phyloP scores from a whole-genome alignment of 2,888 invertebrate species.

The Eristalinus aeneus region DNA sequence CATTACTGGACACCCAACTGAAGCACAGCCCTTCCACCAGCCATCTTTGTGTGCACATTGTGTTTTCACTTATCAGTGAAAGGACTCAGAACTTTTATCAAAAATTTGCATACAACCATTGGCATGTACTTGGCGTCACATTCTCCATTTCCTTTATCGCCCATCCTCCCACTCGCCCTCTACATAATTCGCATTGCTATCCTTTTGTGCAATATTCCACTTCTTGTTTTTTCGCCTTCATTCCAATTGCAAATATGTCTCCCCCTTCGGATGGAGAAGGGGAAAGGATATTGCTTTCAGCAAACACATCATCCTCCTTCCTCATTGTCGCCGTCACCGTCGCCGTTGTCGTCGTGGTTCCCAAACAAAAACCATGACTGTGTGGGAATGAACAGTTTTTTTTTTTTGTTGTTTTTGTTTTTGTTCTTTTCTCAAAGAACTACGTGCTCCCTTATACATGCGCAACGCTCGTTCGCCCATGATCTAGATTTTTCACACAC shows the following conservation, averaged over 20 bases:
- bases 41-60: background rate
- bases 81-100: background rate
- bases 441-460: slow-evolving; percentile 20
- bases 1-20: background rate
- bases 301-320: background rate
- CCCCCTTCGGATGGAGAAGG: background rate
- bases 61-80: background rate
- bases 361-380: background rate
- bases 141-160: background rate
- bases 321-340: background rate
- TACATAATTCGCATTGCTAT: background rate
- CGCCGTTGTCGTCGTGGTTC: background rate
- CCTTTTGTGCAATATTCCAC: background rate
- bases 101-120: background rate
- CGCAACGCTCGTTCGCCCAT: slow-evolving; percentile 31
- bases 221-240: slow-evolving; percentile 1
- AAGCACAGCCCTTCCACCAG: background rate
- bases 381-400: background rate
- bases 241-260: slow-evolving; percentile 14
- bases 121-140: background rate
- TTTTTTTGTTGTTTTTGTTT: background rate
- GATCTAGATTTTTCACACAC: slow-evolving; percentile 39
- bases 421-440: background rate
- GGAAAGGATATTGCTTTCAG: slow-evolving; percentile 6
- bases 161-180: background rate